phyloP scores from a whole-genome alignment of 2,888 invertebrate species.

The Opisthograptis luteolata region DNA sequence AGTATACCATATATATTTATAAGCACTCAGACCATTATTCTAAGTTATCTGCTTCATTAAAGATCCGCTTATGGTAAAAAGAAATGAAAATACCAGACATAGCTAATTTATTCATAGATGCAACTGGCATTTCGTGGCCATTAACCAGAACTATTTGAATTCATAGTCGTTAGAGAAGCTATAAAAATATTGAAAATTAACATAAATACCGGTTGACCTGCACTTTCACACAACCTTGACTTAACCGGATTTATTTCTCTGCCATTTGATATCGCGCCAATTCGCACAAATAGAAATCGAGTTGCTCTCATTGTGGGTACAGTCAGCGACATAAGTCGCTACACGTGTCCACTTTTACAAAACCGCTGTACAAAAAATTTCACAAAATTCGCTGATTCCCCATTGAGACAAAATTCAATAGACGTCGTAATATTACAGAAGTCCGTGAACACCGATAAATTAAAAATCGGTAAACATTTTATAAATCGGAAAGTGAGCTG shows the following conservation, averaged over 20 bases:
- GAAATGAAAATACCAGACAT: slow-evolving; percentile 16
- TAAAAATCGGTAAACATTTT: too few relatives aligned
- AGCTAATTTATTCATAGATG: slow-evolving; percentile 27
- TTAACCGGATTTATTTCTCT: slow-evolving; percentile 37
- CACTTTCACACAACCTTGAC: slow-evolving; percentile 49
- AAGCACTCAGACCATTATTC: slow-evolving; percentile 10
- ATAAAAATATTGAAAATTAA: slow-evolving; percentile 15
- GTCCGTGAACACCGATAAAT: too few relatives aligned
- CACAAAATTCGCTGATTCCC: too few relatives aligned
- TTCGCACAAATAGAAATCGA: slow-evolving; percentile 32
- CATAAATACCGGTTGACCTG: slow-evolving; percentile 35
- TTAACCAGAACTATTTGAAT: slow-evolving; percentile 19
- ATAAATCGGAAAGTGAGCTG: too few relatives aligned
- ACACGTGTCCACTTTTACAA: too few relatives aligned
- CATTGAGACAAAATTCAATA: too few relatives aligned
- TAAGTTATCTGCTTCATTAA: not conserved
- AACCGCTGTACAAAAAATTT: too few relatives aligned
- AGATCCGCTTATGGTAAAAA: too few relatives aligned
- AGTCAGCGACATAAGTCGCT: too few relatives aligned
- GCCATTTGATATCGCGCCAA: slow-evolving; percentile 49
- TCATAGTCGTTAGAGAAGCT: slow-evolving; percentile 14
- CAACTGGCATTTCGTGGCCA: slow-evolving; percentile 23
- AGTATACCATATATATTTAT: too few relatives aligned
- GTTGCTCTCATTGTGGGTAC: too few relatives aligned
- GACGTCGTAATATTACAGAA: too few relatives aligned